A percentile compares a stretch with the other conserved stretches of the same genome.
These are phyloP conservation scores for Fringilla coelebs DNA, from an alignment of 2,797 vertebrate species.

Conservation along the genomic window DNA sequence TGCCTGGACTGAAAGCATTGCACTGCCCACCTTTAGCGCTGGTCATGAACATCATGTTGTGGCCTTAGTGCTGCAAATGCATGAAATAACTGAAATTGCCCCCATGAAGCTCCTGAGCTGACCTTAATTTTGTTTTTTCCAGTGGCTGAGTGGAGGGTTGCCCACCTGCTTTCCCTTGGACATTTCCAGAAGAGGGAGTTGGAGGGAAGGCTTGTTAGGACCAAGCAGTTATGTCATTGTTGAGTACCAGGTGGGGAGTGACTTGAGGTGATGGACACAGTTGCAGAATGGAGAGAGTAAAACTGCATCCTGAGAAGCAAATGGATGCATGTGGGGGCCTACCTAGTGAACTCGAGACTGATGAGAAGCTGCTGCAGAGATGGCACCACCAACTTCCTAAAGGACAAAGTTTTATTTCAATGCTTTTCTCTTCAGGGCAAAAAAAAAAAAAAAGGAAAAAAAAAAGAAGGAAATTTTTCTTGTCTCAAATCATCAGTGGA, in stretches of 20 bases:
- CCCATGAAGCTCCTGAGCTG: not conserved
- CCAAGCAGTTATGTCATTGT: not conserved
- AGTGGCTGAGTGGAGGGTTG: not conserved
- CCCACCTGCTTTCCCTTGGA: not conserved
- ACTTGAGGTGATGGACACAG: not conserved
- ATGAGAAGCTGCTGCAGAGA: not conserved
- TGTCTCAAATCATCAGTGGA: not conserved
- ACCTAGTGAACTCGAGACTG: fast-evolving
- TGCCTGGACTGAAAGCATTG: not conserved
- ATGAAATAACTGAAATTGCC: not conserved
- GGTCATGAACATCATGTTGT: not conserved
- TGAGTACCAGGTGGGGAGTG: not conserved
- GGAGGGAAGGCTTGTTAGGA: not conserved
- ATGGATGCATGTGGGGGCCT: not conserved
- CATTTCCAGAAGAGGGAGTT: not conserved
- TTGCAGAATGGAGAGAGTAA: not conserved
- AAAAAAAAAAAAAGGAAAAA: not conserved
- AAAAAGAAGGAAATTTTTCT: not conserved
- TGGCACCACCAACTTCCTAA: not conserved
- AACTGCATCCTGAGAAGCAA: not conserved
- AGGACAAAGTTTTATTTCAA: not conserved
- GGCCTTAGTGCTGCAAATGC: not conserved
- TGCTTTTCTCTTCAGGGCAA: not conserved
- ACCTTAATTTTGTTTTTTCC: not conserved
- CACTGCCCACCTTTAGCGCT: not conserved